Percentiles rank a stretch among this genome's conserved stretches.
Conservation (phyloP, 1,140 invertebrate genomes). For the Helicoverpa armigera region DNA sequence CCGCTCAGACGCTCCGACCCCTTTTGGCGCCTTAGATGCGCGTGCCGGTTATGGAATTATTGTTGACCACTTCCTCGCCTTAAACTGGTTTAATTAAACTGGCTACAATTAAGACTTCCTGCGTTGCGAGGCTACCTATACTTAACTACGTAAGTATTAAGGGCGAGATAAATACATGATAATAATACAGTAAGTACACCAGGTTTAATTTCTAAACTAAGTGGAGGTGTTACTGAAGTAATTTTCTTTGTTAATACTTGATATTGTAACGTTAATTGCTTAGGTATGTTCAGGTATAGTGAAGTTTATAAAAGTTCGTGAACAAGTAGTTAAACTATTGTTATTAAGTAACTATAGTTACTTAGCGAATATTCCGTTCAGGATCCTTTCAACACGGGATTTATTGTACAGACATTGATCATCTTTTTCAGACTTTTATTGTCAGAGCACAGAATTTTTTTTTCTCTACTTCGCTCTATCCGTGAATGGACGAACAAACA, state of each 20-base stretch:
- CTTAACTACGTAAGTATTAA: conserved; percentile 18
- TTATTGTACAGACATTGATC: too few species aligned
- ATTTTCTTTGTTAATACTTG: conserved; percentile 30
- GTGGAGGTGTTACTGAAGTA: background rate
- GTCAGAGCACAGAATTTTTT: too few species aligned
- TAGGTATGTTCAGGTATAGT: background rate
- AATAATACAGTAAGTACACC: conserved; percentile 11
- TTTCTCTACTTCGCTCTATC: too few species aligned
- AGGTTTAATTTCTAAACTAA: conserved; percentile 19
- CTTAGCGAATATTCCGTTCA: too few species aligned
- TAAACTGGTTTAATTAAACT: conserved; percentile 65
- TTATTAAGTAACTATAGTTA: too few species aligned
- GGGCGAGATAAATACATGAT: conserved; percentile 46
- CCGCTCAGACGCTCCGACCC: too few species aligned
- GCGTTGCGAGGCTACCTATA: conserved; percentile 57
- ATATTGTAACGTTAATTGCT: conserved; percentile 22
- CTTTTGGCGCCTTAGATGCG: too few species aligned
- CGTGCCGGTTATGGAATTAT: too few species aligned
- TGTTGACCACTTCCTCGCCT: too few species aligned
- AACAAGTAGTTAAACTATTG: background rate
- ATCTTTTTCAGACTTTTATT: too few species aligned
- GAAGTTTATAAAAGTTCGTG: background rate
- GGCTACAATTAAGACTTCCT: conserved; percentile 73
- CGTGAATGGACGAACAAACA: too few species aligned
- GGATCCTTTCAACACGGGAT: too few species aligned